A percentile compares a stretch with the other conserved stretches of the same genome.
Evolutionary conservation across 1,140 invertebrate species (phyloP).

Genomic region (Bradysia coprophila): DNA sequence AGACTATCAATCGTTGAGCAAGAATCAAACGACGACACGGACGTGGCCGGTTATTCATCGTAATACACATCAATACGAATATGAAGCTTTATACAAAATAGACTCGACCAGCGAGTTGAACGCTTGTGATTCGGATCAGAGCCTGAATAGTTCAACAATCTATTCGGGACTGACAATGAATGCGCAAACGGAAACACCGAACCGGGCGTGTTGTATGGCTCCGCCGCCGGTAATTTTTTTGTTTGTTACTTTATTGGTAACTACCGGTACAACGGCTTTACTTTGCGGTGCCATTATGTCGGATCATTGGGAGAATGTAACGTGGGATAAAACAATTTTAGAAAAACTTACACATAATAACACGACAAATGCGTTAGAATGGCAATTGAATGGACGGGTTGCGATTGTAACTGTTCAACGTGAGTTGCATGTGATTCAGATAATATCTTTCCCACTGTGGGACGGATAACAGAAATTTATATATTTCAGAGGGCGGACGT

Average conservation of each 20-base stretch:
- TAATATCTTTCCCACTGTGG: background rate
- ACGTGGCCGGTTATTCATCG: slow-evolving; percentile 24
- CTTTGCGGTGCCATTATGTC: slow-evolving; percentile 66
- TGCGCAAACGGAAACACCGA: background rate
- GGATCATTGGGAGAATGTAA: slow-evolving; percentile 68
- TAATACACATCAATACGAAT: slow-evolving; percentile 22
- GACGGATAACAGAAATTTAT: background rate
- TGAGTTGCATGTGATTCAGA: background rate
- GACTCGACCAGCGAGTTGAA: background rate
- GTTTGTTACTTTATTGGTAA: slow-evolving; percentile 25
- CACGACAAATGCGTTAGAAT: slow-evolving; percentile 29
- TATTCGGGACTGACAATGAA: background rate
- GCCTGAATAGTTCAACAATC: background rate
- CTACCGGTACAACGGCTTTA: slow-evolving; percentile 48
- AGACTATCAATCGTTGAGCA: slow-evolving; percentile 9
- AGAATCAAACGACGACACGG: slow-evolving; percentile 21
- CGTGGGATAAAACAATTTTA: slow-evolving; percentile 43
- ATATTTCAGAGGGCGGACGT: background rate
- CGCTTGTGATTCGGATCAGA: background rate
- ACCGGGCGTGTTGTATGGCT: slow-evolving; percentile 13
- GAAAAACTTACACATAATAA: slow-evolving; percentile 31
- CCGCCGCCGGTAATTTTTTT: slow-evolving; percentile 20
- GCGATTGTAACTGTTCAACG: slow-evolving; percentile 15
- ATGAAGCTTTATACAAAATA: slow-evolving; percentile 9
- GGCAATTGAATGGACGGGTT: slow-evolving; percentile 43